phyloP scores from a whole-genome alignment of 53 echinoderm and acorn worm genomes.

The Hippasteria phrygiana region DNA sequence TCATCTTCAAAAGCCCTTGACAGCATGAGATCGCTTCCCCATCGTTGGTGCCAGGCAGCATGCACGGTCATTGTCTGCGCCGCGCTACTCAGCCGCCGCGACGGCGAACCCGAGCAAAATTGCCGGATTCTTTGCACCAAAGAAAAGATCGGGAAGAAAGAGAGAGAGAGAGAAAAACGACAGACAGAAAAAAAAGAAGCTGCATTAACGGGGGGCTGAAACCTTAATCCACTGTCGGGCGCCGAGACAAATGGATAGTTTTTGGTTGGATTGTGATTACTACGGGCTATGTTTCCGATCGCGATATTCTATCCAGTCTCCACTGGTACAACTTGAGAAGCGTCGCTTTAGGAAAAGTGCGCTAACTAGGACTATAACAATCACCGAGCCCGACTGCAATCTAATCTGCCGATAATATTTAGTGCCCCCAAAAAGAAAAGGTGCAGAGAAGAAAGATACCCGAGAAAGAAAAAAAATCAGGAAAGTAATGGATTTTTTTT shows the following conservation, averaged over 20 bases:
- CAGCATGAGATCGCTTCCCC: constrained; percentile 38
- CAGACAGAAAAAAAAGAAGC: constrained; percentile 23
- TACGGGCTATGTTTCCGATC: constrained; percentile 66
- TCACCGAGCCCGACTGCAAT: constrained; percentile 29
- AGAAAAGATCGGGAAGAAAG: background rate
- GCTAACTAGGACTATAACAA: constrained; percentile 58
- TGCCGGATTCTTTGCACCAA: constrained; percentile 23
- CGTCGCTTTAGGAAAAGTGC: constrained; percentile 62
- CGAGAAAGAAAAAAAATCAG: background rate
- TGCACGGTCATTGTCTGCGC: constrained; percentile 47
- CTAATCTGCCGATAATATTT: constrained; percentile 60
- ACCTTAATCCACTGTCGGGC: constrained; percentile 65
- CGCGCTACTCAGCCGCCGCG: constrained; percentile 41
- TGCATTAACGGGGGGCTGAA: constrained; percentile 36
- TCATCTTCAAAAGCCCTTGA: constrained; percentile 66
- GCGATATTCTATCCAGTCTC: constrained; percentile 60
- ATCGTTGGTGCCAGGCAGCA: constrained; percentile 22
- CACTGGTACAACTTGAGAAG: constrained; percentile 49
- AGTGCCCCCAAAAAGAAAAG: constrained; percentile 15
- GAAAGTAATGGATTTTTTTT: constrained; percentile 31
- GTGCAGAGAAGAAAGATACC: background rate
- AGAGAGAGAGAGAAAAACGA: background rate
- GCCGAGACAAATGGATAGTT: constrained; percentile 63
- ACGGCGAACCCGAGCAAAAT: constrained; percentile 40
- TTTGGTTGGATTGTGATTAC: constrained; percentile 64